Conservation (phyloP, 2,113 vertebrate species). For the Petrocephalus microphthalmus region DNA sequence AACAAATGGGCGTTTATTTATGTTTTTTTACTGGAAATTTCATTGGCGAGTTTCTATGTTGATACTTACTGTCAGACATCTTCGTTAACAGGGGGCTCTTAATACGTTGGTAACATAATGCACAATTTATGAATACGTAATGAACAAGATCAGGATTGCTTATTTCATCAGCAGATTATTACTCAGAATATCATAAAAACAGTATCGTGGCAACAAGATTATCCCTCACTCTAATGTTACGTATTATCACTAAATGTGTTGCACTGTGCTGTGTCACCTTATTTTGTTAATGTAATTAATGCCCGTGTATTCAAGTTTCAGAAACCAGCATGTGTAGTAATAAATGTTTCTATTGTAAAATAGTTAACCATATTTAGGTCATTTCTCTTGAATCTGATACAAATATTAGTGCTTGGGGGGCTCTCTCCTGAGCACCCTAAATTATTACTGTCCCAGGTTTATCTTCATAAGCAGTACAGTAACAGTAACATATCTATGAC, state of each 20-base stretch:
- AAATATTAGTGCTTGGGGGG: slow-evolving; percentile 19
- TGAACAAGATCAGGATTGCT: no score
- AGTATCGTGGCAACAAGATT: not conserved
- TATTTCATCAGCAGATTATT: no score
- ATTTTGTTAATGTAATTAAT: not conserved
- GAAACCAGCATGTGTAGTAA: not conserved
- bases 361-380: not conserved
- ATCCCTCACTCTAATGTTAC: not conserved
- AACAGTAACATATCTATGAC: not conserved
- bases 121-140: no score
- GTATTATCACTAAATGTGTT: not conserved
- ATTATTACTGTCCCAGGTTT: not conserved
- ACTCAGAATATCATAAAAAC: not conserved
- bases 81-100: not conserved
- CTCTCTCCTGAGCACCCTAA: not conserved
- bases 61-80: not conserved
- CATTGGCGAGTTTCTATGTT: not conserved
- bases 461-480: not conserved
- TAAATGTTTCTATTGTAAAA: not conserved
- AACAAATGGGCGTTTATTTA: slow-evolving; percentile 50
- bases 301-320: not conserved
- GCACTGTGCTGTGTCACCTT: not conserved
- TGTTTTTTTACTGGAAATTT: slow-evolving; percentile 49
- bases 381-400: slow-evolving; percentile 22
- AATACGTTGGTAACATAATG: not conserved